Base-by-base conservation (phyloP, 2,797 vertebrate genomes). In the Cuniculus paca region DNA sequence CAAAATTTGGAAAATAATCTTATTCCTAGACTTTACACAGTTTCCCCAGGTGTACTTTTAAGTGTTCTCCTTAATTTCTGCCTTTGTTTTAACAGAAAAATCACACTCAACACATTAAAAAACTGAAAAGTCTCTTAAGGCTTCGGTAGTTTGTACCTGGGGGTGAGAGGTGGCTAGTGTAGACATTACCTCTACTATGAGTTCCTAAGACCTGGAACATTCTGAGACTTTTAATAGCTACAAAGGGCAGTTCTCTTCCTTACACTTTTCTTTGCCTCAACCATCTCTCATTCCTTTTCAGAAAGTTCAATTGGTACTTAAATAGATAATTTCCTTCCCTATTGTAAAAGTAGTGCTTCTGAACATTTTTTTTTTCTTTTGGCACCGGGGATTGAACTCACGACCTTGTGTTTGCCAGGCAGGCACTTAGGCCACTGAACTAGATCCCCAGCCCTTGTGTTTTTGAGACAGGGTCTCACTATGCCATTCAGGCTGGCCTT, bases 341-440 rank as follows among this genome's bases (percentile, higher is more conserved):
- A 81, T 50, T n/a, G 6, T 90, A 82, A 92, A 92, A 90, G 48
- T 31, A 61, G 60, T 36, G 20, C 28, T n/a, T n/a, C 78, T 82
- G 36, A 42, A 82, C 61, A 91, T 91, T 85, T 89, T 81, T 89
- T 91, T 91, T 65, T 70, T n/a, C n/a, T n/a, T n/a, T n/a, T n/a
- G n/a, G n/a, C n/a, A n/a, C n/a, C n/a, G n/a, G n/a, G n/a, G n/a
- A n/a, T n/a, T n/a, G n/a, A n/a, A n/a, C n/a, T n/a, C n/a, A n/a
- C n/a, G n/a, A n/a, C n/a, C n/a, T n/a, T n/a, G n/a, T n/a, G n/a
- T n/a, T n/a, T n/a, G n/a, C n/a, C n/a, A n/a, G n/a, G n/a, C n/a
- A n/a, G n/a, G n/a, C n/a, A n/a, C n/a, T n/a, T n/a, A n/a, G n/a
- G n/a, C n/a, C n/a, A n/a, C n/a, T n/a, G n/a, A n/a, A n/a, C n/a